These are phyloP conservation scores for Chiloscyllium plagiosum DNA, from an alignment of 2,113 vertebrate species.

Conservation along the genomic window DNA sequence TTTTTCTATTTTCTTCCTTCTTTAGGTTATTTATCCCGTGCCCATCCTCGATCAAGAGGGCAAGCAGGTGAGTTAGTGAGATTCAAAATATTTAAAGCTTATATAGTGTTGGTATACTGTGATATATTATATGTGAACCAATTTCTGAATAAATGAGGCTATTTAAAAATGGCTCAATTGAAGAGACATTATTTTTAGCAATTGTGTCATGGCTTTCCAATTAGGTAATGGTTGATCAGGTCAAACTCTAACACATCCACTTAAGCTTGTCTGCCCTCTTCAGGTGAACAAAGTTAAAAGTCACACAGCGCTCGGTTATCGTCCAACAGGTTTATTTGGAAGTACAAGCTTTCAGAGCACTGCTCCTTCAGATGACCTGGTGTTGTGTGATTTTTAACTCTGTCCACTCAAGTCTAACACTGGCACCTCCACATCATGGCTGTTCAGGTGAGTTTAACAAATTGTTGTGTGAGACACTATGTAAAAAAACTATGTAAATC, in stretches of 20 bases:
- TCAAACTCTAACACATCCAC: neutral
- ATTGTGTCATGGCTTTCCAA: neutral
- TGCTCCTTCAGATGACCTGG: too few species aligned
- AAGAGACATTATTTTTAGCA: neutral
- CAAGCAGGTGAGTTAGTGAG: slow-evolving; percentile 23
- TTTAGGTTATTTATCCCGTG: neutral
- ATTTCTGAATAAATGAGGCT: neutral
- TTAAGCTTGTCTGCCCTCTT: neutral
- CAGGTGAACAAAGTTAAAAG: too few species aligned
- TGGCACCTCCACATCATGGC: too few species aligned
- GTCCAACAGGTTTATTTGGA: too few species aligned
- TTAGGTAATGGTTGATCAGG: neutral
- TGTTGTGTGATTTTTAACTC: too few species aligned
- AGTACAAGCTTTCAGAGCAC: too few species aligned
- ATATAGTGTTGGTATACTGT: neutral
- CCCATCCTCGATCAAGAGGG: neutral
- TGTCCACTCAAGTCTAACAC: too few species aligned
- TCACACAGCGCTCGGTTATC: too few species aligned
- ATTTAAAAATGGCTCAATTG: neutral
- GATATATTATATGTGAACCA: neutral
- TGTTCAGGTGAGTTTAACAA: neutral
- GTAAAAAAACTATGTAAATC: too few species aligned
- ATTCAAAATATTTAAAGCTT: slow-evolving; percentile 18
- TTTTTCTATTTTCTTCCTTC: slow-evolving; percentile 1
- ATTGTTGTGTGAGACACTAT: neutral